phyloP scores from a whole-genome alignment of 2,888 invertebrate genomes.

The Erebia palarica region DNA sequence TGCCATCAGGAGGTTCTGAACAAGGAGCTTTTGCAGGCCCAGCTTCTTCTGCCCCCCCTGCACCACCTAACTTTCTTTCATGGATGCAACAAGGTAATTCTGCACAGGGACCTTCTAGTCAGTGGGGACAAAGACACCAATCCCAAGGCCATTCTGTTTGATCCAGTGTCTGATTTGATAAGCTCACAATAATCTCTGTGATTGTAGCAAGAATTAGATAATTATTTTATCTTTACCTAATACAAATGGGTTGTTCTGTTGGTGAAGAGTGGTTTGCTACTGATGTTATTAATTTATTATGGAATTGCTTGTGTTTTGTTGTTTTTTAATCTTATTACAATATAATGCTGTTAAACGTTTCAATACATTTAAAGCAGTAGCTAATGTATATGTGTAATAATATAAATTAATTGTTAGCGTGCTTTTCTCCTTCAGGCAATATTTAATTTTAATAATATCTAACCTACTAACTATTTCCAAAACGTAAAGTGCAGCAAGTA shows the following conservation, averaged over 20 bases:
- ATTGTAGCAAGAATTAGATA: constrained; percentile 82
- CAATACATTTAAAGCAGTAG: constrained; percentile 48
- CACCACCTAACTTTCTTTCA: constrained; percentile 84
- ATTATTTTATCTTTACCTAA: constrained; percentile 74
- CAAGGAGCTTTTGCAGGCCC: constrained; percentile 78
- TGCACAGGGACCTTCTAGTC: constrained; percentile 81
- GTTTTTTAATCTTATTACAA: constrained; percentile 54
- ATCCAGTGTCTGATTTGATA: constrained; percentile 69
- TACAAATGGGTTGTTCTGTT: constrained; percentile 72
- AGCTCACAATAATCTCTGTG: constrained; percentile 82
- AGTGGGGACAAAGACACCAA: constrained; percentile 80
- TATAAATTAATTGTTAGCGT: constrained; percentile 44
- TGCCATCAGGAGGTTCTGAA: constrained; percentile 80
- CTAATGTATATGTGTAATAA: constrained; percentile 37
- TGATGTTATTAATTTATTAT: constrained; percentile 79
- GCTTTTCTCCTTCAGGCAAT: constrained; percentile 40
- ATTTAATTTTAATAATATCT: constrained; percentile 39
- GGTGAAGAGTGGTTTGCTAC: constrained; percentile 75
- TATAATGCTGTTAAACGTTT: constrained; percentile 55
- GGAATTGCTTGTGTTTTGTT: constrained; percentile 77
- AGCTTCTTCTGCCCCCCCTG: constrained; percentile 72
- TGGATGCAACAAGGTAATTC: constrained; percentile 88
- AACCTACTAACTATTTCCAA: constrained; percentile 44
- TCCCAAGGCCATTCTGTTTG: constrained; percentile 81
- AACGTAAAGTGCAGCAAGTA: constrained; percentile 33